Base-by-base conservation (phyloP, 2,888 invertebrate species). In the Phyllotreta striolata region DNA sequence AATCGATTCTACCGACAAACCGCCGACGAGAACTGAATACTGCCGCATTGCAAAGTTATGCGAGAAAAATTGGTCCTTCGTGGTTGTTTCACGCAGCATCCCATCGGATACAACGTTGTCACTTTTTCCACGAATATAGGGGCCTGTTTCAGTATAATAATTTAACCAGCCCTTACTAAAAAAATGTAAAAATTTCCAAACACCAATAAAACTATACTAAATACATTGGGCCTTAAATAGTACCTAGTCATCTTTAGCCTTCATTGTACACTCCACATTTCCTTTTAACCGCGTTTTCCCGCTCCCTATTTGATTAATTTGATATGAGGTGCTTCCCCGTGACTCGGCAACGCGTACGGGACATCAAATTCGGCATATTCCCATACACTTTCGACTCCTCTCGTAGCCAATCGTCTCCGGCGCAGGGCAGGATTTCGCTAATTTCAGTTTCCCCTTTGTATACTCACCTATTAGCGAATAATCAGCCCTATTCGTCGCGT, bases 281-380 rank as follows among this genome's bases (percentile, higher is more conserved):
- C n/a, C n/a, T n/a, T n/a, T n/a, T n/a, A n/a, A n/a, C n/a, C 24
- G 24, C 24, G 2, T 24, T 24, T 52, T 52, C 9, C 61, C 61
- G 52, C 54, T 55, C 62, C 8, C 43, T 24, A 47, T 59, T 60
- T 56, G 64, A 66, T 63, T 60, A 58, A 52, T 63, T 65, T 62
- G 64, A 55, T 46, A 52, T 4, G 24, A 1, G 24, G 24, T 24
- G 24, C 24, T 24, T 24, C 24, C 24, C 24, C 24, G 24, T 24
- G 24, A 24, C 24, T 24, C 58, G 60, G 63, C 66, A 70, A 59
- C 51, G n/a, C 35, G 59, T 39, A 73, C 74, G 75, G 73, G 73
- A 74, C 68, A 73, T 70, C 70, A 70, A 69, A 67, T 69, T 76
- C 76, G 76, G 76, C 77, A 74, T 74, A 74, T 77, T 77, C 76